Percentiles rank a stretch among this genome's conserved stretches.
These are phyloP conservation scores for Zenarchopterus dispar DNA, from an alignment of 2,797 vertebrate species.

Conservation along the genomic window DNA sequence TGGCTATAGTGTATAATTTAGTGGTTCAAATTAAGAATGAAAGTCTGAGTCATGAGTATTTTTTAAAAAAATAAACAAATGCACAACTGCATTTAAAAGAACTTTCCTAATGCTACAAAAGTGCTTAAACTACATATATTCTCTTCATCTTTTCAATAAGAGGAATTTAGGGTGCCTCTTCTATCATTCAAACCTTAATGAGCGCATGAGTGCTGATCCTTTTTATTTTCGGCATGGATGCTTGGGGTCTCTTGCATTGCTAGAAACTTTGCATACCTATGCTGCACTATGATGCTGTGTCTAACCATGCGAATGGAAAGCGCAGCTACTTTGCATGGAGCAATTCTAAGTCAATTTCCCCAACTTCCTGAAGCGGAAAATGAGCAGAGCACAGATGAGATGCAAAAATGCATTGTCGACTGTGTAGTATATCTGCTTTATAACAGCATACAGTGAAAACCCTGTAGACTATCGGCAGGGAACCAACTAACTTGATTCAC, in stretches of 20 bases:
- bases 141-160: too few relatives aligned
- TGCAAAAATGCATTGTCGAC: slow-evolving; percentile 60
- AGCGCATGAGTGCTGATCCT: slow-evolving; percentile 45
- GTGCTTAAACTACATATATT: too few relatives aligned
- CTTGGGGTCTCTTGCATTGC: slow-evolving; percentile 33
- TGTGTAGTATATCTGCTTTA: slow-evolving; percentile 73
- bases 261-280: slow-evolving; percentile 61
- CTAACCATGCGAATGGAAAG: slow-evolving; percentile 67
- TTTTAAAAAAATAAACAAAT: not conserved
- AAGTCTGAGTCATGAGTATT: not conserved
- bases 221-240: slow-evolving; percentile 66
- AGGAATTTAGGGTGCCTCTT: too few relatives aligned
- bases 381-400: slow-evolving; percentile 78
- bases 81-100: too few relatives aligned
- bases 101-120: too few relatives aligned
- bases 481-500: slow-evolving; percentile 46
- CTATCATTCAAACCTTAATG: slow-evolving; percentile 52
- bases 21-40: slow-evolving; percentile 2
- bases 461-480: slow-evolving; percentile 57
- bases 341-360: slow-evolving; percentile 82
- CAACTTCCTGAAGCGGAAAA: slow-evolving; percentile 81
- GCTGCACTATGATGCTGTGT: slow-evolving; percentile 59
- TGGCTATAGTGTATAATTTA: slow-evolving; percentile 26
- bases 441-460: slow-evolving; percentile 70
- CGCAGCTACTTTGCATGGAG: slow-evolving; percentile 76